Conservation (phyloP, 2,113 vertebrate species). For the Propithecus coquereli region DNA sequence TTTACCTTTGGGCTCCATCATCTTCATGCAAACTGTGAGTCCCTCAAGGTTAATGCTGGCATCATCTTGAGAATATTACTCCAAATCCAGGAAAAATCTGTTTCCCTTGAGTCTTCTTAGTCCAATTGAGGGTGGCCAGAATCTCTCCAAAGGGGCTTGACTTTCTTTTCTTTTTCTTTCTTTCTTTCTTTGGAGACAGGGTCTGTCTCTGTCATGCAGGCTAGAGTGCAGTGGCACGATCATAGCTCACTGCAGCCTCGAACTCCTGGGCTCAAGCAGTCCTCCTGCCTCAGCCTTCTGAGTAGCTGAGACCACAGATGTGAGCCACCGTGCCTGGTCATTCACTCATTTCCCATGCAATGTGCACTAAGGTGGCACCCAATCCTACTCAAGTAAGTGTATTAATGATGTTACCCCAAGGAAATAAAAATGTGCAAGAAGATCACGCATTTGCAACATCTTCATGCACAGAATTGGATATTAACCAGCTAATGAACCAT, state of each 20-base stretch:
- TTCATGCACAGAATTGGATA: not conserved
- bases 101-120: not conserved
- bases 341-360: too few relatives aligned
- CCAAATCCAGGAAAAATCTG: not conserved
- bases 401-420: not conserved
- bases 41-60: not conserved
- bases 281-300: too few relatives aligned
- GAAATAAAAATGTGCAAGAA: not conserved
- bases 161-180: not conserved
- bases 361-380: accelerated
- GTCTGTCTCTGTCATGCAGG: too few relatives aligned
- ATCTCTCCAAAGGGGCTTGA: not conserved
- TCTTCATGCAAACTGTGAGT: not conserved
- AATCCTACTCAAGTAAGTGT: too few relatives aligned
- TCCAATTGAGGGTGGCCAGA: too few relatives aligned
- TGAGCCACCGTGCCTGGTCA: too few relatives aligned
- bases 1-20: not conserved
- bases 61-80: not conserved
- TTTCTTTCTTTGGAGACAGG: too few relatives aligned
- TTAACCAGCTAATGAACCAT: not conserved
- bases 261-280: too few relatives aligned
- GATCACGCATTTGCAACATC: accelerated
- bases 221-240: too few relatives aligned
- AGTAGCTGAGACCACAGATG: too few relatives aligned
- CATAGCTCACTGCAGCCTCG: too few relatives aligned